These are phyloP conservation scores for Xylocopa sonorina DNA, from an alignment of 1,140 invertebrate genomes.

Conservation along the genomic window DNA sequence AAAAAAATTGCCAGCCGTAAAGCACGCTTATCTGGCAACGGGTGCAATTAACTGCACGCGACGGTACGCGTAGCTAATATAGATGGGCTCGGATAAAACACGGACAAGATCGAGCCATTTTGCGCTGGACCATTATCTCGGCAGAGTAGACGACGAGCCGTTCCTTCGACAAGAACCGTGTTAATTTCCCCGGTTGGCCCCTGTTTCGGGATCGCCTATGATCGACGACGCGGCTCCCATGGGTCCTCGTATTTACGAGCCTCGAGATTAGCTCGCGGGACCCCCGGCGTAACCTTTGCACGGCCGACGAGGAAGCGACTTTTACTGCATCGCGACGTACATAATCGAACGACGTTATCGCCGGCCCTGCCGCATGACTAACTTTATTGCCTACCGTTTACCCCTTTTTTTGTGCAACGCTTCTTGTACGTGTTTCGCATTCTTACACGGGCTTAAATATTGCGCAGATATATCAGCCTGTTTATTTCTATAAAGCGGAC, in stretches of 20 bases:
- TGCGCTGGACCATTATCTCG: constrained; percentile 26
- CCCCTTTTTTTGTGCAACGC: background rate
- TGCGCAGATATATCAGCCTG: background rate
- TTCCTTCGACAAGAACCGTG: constrained; percentile 43
- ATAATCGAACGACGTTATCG: constrained; percentile 55
- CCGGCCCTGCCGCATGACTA: constrained; percentile 36
- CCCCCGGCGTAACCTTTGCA: constrained; percentile 7
- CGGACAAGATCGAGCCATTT: background rate
- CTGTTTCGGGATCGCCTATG: constrained; percentile 37
- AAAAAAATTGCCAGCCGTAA: constrained; percentile 53
- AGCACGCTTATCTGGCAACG: constrained; percentile 16
- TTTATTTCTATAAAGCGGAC: background rate
- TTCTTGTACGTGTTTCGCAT: background rate
- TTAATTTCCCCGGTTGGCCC: constrained; percentile 34
- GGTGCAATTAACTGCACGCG: constrained; percentile 51
- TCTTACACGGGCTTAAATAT: background rate
- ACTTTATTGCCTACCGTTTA: constrained; percentile 8
- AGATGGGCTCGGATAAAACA: constrained; percentile 40
- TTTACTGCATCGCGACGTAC: constrained; percentile 32
- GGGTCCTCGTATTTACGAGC: constrained; percentile 49
- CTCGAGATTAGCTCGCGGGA: constrained; percentile 48
- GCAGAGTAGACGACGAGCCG: constrained; percentile 15
- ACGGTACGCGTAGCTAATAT: constrained; percentile 42
- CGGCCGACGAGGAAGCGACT: constrained; percentile 19
- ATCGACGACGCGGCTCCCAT: constrained; percentile 35